These are phyloP conservation scores for Phyto melanocephala DNA, from an alignment of 2,888 invertebrate species.

Conservation along the genomic window DNA sequence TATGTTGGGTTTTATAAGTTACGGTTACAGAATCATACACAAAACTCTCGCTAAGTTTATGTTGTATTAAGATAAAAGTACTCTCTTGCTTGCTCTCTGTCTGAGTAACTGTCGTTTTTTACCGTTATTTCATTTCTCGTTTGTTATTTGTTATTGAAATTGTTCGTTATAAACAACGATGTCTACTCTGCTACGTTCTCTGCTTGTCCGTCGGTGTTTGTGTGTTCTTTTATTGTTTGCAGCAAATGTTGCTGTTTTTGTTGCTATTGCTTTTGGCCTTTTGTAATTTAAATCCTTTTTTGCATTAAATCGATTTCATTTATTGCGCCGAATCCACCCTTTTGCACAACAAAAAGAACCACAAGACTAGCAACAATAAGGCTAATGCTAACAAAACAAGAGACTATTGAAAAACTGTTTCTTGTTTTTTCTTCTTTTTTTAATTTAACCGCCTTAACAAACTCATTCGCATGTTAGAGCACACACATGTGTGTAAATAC, in stretches of 20 bases:
- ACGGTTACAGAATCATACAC: not conserved
- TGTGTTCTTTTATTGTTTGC: constrained; percentile 11
- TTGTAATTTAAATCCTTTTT: constrained; percentile 67
- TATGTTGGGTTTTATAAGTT: not conserved
- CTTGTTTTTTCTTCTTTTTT: not conserved
- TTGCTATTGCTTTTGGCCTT: constrained; percentile 54
- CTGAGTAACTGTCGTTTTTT: not conserved
- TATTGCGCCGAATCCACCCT: constrained; percentile 73
- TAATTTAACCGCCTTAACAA: constrained; percentile 53
- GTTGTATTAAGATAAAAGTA: not conserved
- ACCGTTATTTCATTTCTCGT: constrained; percentile 7
- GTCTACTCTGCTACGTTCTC: not conserved
- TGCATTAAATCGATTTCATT: constrained; percentile 69
- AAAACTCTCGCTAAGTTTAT: not conserved
- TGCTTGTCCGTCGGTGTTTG: constrained; percentile 32
- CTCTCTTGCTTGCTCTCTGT: not conserved
- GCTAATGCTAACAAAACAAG: constrained; percentile 25
- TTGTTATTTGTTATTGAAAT: not conserved
- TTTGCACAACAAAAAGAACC: constrained; percentile 24
- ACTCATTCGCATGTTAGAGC: not conserved
- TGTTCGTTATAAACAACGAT: constrained; percentile 1
- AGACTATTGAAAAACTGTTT: constrained; percentile 1
- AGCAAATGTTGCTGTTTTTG: constrained; percentile 53
- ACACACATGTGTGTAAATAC: constrained; percentile 10
- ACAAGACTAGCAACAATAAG: constrained; percentile 41